Percentiles rank a stretch among this genome's conserved stretches.
Evolutionary conservation across 2,113 vertebrate species (phyloP).

Genomic region (Sterrhoptilus dennistouni): DNA sequence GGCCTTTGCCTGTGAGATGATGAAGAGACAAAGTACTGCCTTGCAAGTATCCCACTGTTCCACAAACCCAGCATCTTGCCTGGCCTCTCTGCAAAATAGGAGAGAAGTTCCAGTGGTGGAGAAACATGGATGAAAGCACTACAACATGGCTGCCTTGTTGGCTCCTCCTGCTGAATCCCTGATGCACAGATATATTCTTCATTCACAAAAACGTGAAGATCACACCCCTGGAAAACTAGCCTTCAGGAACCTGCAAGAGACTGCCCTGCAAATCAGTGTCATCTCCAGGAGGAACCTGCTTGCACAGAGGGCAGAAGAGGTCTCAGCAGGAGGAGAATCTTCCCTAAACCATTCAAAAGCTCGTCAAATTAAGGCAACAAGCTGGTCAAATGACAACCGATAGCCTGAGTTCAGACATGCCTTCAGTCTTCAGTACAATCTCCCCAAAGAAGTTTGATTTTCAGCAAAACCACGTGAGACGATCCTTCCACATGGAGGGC

Average conservation of each 20-base stretch:
- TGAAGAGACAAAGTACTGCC: not conserved
- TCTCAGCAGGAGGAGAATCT: not conserved
- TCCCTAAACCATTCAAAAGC: not conserved
- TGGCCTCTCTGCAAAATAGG: not conserved
- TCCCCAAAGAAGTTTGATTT: not conserved
- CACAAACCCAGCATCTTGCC: not conserved
- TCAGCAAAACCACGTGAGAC: not conserved
- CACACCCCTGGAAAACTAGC: not conserved
- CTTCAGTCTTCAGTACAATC: not conserved
- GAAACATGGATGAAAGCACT: not conserved
- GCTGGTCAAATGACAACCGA: not conserved
- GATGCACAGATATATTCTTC: not conserved
- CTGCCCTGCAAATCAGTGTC: not conserved
- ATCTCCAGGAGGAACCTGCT: not conserved
- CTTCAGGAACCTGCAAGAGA: not conserved
- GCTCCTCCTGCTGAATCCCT: not conserved
- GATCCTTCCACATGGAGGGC: rapidly evolving
- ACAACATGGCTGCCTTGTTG: not conserved
- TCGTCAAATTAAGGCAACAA: not conserved
- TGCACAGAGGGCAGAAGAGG: not conserved
- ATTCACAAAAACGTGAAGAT: not conserved
- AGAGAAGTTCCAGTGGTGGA: not conserved
- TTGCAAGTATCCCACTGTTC: not conserved
- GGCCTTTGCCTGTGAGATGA: not conserved
- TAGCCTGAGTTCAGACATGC: not conserved